Evolutionary conservation across 2,113 vertebrate genomes (phyloP), one percentile per base, ranked within the genome.

Genomic region (Lagopus leucura): DNA sequence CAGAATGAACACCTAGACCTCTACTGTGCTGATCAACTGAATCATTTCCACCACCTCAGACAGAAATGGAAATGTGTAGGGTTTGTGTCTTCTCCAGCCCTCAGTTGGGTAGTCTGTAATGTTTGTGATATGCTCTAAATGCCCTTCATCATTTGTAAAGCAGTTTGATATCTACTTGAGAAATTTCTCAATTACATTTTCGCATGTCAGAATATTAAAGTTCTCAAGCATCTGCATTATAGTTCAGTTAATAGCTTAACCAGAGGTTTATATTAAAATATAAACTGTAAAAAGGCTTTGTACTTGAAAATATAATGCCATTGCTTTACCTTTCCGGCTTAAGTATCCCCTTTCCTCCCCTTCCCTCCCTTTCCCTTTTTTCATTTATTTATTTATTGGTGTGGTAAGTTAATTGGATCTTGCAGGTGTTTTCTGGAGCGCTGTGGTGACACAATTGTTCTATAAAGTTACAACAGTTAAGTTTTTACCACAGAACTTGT

Each of bases 371-470:
- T 47, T 47, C 45, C 48, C 6, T 55, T 28, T 55, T 30, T 55
- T 30, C 52, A 50, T 50, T 50, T 28, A 55, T 52, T 27, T 52
- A 15, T 14, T 52, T 52, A 50, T 52, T 27, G 0, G 40, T 80
- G 40, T 4, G 3, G 25, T 73, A 58, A 80, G 1, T 73, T 88
- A 80, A 61, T 15, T 27, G 55, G 71, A 89, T 78, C 84, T 80
- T 84, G 38, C 70, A 93, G 93, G 70, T 93, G 77, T 38, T 86
- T 78, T 93, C 86, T 90, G 89, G 74, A 77, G 93, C 40, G 42
- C 48, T 45, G 9, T 12, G 69, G 61, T 4, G 19, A 78, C 11
- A 25, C 48, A 55, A 77, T 11, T 76, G n/a, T 58, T 67, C 21
- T 1, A 55, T 32, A 38, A 60, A 86, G 21, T 86, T 86, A n/a